Evolutionary conservation across 53 echinoderm and acorn worm species (phyloP), one percentile per base, ranked within the genome.

Genomic region (Hippasteria phrygiana): DNA sequence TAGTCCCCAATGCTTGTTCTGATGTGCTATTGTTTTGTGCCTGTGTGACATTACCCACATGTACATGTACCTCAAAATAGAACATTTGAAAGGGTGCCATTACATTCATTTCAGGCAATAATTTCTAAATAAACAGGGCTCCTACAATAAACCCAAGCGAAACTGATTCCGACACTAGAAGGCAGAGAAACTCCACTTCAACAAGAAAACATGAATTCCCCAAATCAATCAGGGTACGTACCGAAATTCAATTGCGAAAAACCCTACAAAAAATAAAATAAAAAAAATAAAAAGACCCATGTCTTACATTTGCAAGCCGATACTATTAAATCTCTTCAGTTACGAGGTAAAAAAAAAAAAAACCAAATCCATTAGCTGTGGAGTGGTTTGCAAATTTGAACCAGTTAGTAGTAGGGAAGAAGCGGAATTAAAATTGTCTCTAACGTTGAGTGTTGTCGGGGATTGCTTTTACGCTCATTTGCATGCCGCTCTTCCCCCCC

Each of bases 331-430:
- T 85, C 71, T 71, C 46, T 85, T 35, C 66, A 82, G 66, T 13
- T 5, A 4, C 43, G 22, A 26, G 33, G 11, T 8, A 11, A 66
- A 26, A 26, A 14, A 78, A 51, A 76, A 53, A 48, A 77, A 54
- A 77, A 77, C 16, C 26, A 77, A 85, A 71, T 70, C 85, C 85
- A 85, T 85, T 85, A 85, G 85, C 31, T 22, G 24, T 66, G 71
- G 71, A 85, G 85, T 85, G 71, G 85, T 85, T 85, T 69, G 85
- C 71, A 71, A 85, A 85, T 85, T 85, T 70, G 71, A 47, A 71
- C 48, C 85, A 71, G 65, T 64, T 83, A 64, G 65, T 33, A 34
- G 43, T 55, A 63, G 42, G 37, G 67, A 43, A 67, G 59, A 11
- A 62, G 42, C 32, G 32, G 67, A 33, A 35, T 24, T n/a, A 42